Evolutionary conservation across 2,797 vertebrate genomes (phyloP).

Genomic region (Sciurus carolinensis): DNA sequence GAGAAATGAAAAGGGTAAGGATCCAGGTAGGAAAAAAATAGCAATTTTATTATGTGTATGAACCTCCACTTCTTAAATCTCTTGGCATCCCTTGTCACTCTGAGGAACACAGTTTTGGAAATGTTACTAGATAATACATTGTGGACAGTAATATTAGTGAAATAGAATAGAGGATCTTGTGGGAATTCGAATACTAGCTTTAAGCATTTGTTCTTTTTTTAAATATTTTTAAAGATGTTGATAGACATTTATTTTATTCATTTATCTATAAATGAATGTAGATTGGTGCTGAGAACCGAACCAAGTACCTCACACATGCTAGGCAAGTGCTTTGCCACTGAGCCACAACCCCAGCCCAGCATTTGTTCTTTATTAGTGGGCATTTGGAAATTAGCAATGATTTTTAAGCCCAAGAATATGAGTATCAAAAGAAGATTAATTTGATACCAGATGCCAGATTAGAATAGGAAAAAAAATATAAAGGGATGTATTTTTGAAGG

Average conservation of each 20-base stretch:
- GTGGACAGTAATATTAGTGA: background rate
- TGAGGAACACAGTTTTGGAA: conserved; percentile 16
- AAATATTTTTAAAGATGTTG: no score
- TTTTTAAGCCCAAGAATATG: conserved; percentile 51
- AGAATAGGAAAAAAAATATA: background rate
- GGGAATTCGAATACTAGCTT: background rate
- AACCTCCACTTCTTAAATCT: background rate
- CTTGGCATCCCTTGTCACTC: background rate
- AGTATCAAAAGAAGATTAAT: conserved; percentile 1
- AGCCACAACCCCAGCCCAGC: background rate
- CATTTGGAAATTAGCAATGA: conserved; percentile 29
- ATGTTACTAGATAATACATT: background rate
- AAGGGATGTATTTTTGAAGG: conserved; percentile 11
- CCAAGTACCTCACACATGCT: no score
- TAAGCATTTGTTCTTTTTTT: conserved; percentile 48
- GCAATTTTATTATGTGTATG: background rate
- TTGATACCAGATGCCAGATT: background rate
- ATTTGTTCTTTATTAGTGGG: conserved; percentile 36
- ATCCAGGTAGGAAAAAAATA: background rate
- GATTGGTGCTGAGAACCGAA: no score
- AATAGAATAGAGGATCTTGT: background rate
- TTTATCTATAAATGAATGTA: no score
- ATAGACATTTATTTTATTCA: no score
- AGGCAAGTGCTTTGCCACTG: no score
- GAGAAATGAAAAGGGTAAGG: background rate